phyloP scores from a whole-genome alignment of 2,888 invertebrate species.

The Brachyopa scutellaris region DNA sequence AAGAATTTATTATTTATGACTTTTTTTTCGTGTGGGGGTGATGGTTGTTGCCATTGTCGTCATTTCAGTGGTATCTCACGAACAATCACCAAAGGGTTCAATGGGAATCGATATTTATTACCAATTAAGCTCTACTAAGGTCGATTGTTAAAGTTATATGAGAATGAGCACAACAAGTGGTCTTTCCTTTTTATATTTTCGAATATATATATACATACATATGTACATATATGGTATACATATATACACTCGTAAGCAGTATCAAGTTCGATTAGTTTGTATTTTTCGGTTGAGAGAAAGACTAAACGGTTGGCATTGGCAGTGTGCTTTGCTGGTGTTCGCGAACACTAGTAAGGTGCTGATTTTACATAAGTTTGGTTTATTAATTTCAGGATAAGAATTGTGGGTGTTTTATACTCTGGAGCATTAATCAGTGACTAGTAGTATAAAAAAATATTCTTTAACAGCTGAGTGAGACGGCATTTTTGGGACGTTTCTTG shows the following conservation, averaged over 20 bases:
- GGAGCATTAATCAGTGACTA: no score
- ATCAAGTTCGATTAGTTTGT: conserved; percentile 46
- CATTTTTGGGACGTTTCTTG: no score
- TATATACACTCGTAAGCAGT: not conserved
- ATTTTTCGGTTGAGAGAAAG: not conserved
- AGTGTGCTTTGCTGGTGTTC: not conserved
- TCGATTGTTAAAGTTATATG: conserved; percentile 38
- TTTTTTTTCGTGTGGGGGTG: not conserved
- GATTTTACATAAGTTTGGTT: conserved; percentile 49
- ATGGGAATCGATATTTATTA: conserved; percentile 60
- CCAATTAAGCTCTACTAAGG: conserved; percentile 41
- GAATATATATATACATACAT: no score
- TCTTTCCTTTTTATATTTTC: not conserved
- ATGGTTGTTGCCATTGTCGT: not conserved
- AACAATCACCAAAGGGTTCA: conserved; percentile 21
- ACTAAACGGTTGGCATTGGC: not conserved
- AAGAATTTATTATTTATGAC: conserved; percentile 63
- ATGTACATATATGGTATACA: no score
- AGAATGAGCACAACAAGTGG: conserved; percentile 55
- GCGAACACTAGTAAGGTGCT: conserved; percentile 20
- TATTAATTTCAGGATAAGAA: conserved; percentile 23
- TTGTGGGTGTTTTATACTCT: not conserved
- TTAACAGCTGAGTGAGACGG: no score
- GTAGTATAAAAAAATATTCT: no score
- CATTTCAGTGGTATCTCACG: conserved; percentile 14